These are phyloP conservation scores for Leptopterna dolabrata DNA, from an alignment of 2,888 invertebrate species.

Conservation along the genomic window DNA sequence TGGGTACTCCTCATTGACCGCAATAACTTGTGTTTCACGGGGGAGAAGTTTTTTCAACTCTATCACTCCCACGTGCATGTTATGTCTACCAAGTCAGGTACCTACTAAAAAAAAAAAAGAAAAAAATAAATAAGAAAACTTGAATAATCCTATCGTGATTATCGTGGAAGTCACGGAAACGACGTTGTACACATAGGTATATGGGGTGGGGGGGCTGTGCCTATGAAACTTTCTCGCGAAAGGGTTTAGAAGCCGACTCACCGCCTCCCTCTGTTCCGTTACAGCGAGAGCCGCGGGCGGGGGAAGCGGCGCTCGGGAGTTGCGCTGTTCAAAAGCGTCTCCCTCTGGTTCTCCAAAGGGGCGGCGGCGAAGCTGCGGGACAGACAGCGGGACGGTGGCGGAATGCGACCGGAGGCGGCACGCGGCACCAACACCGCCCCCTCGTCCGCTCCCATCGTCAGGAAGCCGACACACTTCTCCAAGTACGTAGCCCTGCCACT, in stretches of 20 bases:
- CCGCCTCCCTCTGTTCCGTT: neutral
- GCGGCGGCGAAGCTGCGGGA: neutral
- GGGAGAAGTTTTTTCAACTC: too few relatives aligned
- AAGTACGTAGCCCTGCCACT: neutral
- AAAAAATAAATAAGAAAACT: neutral
- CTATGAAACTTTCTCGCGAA: neutral
- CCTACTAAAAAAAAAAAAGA: too few relatives aligned
- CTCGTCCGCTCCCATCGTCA: slow-evolving; percentile 22
- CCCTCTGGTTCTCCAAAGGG: slow-evolving; percentile 24
- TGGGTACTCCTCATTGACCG: too few relatives aligned
- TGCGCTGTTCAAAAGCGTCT: slow-evolving; percentile 54
- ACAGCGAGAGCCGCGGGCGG: slow-evolving; percentile 33
- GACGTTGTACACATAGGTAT: neutral
- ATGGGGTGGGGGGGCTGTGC: too few relatives aligned
- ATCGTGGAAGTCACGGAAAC: neutral
- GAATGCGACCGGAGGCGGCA: neutral
- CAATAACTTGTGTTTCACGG: too few relatives aligned
- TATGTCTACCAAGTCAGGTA: too few relatives aligned
- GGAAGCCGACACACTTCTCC: slow-evolving; percentile 50
- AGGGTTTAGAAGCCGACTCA: neutral
- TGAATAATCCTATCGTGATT: neutral
- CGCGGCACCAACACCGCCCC: slow-evolving; percentile 22
- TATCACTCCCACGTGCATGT: too few relatives aligned
- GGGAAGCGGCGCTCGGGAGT: slow-evolving; percentile 46
- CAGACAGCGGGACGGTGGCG: neutral